Evolutionary conservation across 1,140 invertebrate species (phyloP), one percentile per base, ranked within the genome.

Genomic region (Micrasema minimum): DNA sequence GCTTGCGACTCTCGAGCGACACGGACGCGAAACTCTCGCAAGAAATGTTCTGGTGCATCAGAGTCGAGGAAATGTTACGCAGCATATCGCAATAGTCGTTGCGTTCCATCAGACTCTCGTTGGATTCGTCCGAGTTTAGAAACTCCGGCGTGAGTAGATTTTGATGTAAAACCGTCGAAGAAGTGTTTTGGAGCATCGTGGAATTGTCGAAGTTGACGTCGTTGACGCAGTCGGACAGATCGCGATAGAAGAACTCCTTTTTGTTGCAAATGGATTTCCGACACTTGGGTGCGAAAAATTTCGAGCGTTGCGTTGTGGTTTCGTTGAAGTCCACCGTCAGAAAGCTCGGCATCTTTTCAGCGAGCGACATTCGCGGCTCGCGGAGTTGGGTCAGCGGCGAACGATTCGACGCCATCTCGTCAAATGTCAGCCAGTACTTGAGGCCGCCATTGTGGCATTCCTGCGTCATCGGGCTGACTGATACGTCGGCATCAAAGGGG

Each of bases 351-450:
- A 22, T 62, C 38, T 65, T 65, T 20, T 48, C 62, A 1, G 11
- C 53, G 55, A 59, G 9, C 35, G 20, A 23, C 23, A 14, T 14
- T 2, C 11, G 11, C 59, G 43, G 38, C 18, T 22, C 6, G 22
- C 53, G 35, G 23, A 16, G n/a, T 57, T 31, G 35, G n/a, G 14
- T 57, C 26, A n/a, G 6, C n/a, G n/a, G 20, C 3, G 14, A 1
- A n/a, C 23, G 37, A 2, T 22, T 9, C 38, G 12, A 18, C n/a
- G 18, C 26, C 26, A 48, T 72, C 10, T 84, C 79, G 38, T 83
- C 81, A 51, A 84, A 84, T 0, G 82, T 82, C 0, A 84, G n/a
- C 83, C 83, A 84, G 62, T 83, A 84, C 71, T 83, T 84, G 0
- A 83, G 72, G 9, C 83, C 83, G 0, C 81, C 81, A 0, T 71